Evolutionary conservation across 2,888 invertebrate species (phyloP).

Genomic region (Sinodicranocentrus sp.): DNA sequence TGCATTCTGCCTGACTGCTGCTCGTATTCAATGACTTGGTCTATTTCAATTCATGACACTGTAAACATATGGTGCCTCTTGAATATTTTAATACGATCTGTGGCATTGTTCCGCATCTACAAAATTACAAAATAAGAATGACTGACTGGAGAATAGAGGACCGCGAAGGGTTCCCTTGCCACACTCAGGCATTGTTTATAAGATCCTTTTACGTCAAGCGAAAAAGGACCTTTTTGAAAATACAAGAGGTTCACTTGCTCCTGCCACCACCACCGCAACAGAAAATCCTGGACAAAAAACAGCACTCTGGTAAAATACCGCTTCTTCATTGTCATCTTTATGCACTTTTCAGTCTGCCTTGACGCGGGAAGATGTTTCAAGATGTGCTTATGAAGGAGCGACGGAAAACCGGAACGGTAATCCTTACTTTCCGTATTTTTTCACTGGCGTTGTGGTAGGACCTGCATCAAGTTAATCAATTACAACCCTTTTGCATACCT

Average conservation of each 20-base stretch:
- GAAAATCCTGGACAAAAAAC: too few species aligned
- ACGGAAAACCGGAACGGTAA: too few species aligned
- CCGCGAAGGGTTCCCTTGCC: neutral
- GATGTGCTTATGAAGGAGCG: too few species aligned
- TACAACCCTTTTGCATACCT: too few species aligned
- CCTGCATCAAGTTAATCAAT: too few species aligned
- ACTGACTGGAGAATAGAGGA: neutral
- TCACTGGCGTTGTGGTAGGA: too few species aligned
- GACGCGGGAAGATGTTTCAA: too few species aligned
- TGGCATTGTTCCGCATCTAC: neutral
- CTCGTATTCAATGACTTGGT: conserved; percentile 31
- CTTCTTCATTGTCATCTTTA: too few species aligned
- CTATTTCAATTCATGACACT: conserved; percentile 58
- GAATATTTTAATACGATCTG: conserved; percentile 1
- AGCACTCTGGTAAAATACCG: too few species aligned
- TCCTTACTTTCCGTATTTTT: too few species aligned
- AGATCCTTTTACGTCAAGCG: conserved; percentile 21
- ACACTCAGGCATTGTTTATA: conserved; percentile 23
- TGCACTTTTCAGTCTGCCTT: too few species aligned
- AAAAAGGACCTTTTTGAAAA: neutral
- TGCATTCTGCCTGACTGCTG: conserved; percentile 20
- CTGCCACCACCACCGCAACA: neutral
- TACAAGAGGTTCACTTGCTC: conserved; percentile 20
- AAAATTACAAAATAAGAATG: neutral
- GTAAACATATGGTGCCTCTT: conserved; percentile 59